These are phyloP conservation scores for Drosophila miranda DNA, from an alignment of 1,140 invertebrate species.

Conservation along the genomic window DNA sequence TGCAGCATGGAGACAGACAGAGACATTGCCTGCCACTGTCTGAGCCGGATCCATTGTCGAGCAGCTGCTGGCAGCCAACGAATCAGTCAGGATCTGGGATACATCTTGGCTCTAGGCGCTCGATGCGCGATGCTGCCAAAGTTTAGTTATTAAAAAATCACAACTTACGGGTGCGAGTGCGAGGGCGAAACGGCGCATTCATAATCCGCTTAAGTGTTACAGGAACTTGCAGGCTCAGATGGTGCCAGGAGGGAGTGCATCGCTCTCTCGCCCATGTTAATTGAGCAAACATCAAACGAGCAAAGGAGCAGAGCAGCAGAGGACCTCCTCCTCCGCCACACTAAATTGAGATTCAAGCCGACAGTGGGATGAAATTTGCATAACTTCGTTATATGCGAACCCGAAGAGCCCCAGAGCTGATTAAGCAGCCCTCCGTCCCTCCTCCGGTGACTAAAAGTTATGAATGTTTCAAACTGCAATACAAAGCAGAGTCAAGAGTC, in stretches of 20 bases:
- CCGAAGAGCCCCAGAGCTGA: constrained; percentile 13
- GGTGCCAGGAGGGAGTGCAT: background rate
- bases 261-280: constrained; percentile 27
- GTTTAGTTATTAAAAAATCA: constrained; percentile 46
- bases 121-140: constrained; percentile 3
- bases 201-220: constrained; percentile 43
- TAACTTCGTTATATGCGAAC: constrained; percentile 29
- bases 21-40: constrained; percentile 1
- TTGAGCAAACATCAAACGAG: constrained; percentile 46
- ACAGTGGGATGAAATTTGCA: constrained; percentile 18
- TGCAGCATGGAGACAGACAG: constrained; percentile 22
- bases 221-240: background rate
- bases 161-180: constrained; percentile 20
- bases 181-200: background rate
- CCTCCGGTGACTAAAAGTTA: constrained; percentile 13
- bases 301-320: background rate
- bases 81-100: constrained; percentile 4
- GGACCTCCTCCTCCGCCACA: background rate
- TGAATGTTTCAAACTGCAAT: constrained; percentile 38
- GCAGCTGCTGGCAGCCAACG: constrained; percentile 7
- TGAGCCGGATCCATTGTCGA: constrained; percentile 13
- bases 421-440: constrained; percentile 4
- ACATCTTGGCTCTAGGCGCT: no score
- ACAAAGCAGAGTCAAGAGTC: constrained; percentile 25
- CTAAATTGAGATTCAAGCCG: constrained; percentile 27